phyloP scores from a whole-genome alignment of 2,888 invertebrate genomes.

The Drosophila anomalata region DNA sequence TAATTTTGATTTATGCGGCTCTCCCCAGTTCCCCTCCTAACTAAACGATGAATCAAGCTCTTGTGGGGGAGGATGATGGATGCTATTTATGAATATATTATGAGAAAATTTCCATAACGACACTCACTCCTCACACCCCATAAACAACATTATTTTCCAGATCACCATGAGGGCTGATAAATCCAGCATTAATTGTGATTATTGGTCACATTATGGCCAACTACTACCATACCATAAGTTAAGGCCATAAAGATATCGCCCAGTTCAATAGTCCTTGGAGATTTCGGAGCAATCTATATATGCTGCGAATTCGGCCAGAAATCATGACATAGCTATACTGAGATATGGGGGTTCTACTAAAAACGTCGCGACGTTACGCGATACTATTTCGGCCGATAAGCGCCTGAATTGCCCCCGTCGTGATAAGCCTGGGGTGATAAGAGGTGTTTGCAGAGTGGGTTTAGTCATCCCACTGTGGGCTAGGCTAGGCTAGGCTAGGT shows the following conservation, averaged over 20 bases:
- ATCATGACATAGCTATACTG: conserved; percentile 62
- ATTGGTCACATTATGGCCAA: conserved; percentile 16
- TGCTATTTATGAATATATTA: neutral
- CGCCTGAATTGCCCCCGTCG: conserved; percentile 29
- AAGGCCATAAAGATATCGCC: conserved; percentile 36
- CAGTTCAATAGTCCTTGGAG: conserved; percentile 22
- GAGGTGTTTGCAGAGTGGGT: conserved; percentile 26
- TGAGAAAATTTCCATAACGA: neutral
- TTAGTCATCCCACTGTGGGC: conserved; percentile 29
- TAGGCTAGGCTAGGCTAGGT: neutral
- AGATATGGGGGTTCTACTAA: conserved; percentile 17
- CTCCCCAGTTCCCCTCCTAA: neutral
- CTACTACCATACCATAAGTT: too few relatives aligned
- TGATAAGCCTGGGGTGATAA: conserved; percentile 49
- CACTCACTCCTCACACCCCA: too few relatives aligned
- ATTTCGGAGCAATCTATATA: conserved; percentile 8
- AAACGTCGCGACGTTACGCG: conserved; percentile 31
- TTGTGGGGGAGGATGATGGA: neutral
- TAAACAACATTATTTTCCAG: neutral
- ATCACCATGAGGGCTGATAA: conserved; percentile 34
- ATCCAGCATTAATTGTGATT: conserved; percentile 24
- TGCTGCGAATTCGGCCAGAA: conserved; percentile 43
- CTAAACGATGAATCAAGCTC: conserved; percentile 42
- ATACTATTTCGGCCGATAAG: conserved; percentile 42
- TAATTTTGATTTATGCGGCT: conserved; percentile 39